Base-by-base conservation (phyloP, 1,140 invertebrate genomes). In the Bombus picipes region DNA sequence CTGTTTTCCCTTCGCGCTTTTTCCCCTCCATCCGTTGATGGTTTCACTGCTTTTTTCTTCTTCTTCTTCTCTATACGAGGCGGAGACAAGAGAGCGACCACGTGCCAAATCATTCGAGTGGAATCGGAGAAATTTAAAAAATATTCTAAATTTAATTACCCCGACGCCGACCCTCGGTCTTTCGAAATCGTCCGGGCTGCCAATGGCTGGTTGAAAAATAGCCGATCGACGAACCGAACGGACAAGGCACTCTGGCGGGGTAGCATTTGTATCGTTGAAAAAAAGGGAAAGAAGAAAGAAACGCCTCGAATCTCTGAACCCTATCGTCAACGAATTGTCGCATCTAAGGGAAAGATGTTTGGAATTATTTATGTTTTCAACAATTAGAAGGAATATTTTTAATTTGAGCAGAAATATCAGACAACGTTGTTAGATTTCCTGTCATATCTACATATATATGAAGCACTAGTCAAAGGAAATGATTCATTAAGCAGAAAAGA, bases 101-200 rank as follows among this genome's bases (percentile, higher is more conserved):
- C 87, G 93, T 94, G 94, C 95, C 95, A 95, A 95, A 95, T 95
- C 92, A 94, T 93, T 86, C 94, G 90, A 92, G 91, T 92, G 94
- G 95, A 95, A 95, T 95, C 89, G 92, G 91, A 95, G 92, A 95
- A 95, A 95, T 95, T 95, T 95, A 95, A 95, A 95, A 95, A 95
- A 93, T 95, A 95, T 95, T 95, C 95, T 95, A 95, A 95, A 95
- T 95, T 95, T 95, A 95, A 95, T 95, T 94, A 91, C 83, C 78
- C 68, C 87, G 88, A 83, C 91, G 59, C 4, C 59, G 83, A 88
- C 85, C 87, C 88, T 88, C 89, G 88, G 83, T 91, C 92, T 95
- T 94, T 94, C 94, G 95, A 94, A 94, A 95, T 95, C 93, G 91
- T 84, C 88, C 87, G 81, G 87, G 92, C 92, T 95, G 94, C 94